A percentile compares a stretch with the other conserved stretches of the same genome.
Evolutionary conservation across 2,888 invertebrate genomes (phyloP).

Genomic region (Hyalella azteca): DNA sequence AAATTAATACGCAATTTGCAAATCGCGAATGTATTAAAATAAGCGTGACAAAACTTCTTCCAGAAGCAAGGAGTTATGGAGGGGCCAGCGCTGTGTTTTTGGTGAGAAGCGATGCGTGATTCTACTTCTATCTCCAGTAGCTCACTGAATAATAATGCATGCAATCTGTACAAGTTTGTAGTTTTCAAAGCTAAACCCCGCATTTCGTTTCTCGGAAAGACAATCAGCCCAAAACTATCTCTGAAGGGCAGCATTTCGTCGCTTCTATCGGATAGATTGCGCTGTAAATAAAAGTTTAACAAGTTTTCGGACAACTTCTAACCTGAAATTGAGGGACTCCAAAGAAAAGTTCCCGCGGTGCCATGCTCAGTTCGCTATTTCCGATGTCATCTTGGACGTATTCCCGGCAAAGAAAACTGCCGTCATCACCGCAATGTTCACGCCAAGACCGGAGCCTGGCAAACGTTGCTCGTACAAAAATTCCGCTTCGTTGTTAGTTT

Average conservation of each 20-base stretch:
- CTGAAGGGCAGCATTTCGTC: slow-evolving; percentile 17
- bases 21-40: too few relatives aligned
- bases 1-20: too few relatives aligned
- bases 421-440: slow-evolving; percentile 26
- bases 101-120: too few relatives aligned
- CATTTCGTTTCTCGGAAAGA: not conserved
- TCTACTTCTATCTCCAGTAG: not conserved
- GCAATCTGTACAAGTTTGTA: not conserved
- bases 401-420: slow-evolving; percentile 17
- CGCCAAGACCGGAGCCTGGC: slow-evolving; percentile 1
- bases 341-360: slow-evolving; percentile 3
- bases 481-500: slow-evolving; percentile 27
- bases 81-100: too few relatives aligned
- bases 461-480: not conserved
- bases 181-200: not conserved
- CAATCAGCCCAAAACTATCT: slow-evolving; percentile 3
- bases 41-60: too few relatives aligned
- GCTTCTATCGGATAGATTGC: slow-evolving; percentile 36
- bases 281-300: slow-evolving; percentile 35
- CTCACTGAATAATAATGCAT: slow-evolving; percentile 10
- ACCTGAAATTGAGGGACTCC: slow-evolving; percentile 37
- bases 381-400: not conserved
- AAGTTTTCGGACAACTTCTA: slow-evolving; percentile 24
- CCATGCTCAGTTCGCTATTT: not conserved
- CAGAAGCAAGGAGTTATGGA: too few relatives aligned